phyloP scores from a whole-genome alignment of 2,797 vertebrate species.

The Australoheros facetus region DNA sequence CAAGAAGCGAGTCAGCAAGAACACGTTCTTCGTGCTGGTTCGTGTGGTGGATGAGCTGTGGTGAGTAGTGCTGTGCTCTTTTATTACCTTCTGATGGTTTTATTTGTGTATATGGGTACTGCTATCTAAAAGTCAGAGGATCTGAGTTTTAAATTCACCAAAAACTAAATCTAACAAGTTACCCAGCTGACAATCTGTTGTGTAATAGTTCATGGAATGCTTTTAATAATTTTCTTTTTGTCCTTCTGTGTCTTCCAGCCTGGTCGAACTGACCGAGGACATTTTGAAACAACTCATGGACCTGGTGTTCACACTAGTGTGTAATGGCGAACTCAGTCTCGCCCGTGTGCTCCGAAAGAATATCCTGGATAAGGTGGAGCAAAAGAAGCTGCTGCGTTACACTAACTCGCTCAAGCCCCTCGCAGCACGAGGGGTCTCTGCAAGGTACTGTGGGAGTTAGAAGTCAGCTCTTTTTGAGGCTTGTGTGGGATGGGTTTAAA shows the following conservation, averaged over 20 bases:
- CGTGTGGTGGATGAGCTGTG: conserved; percentile 97
- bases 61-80: conserved; percentile 80
- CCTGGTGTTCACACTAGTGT: conserved; percentile 93
- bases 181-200: not conserved
- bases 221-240: not conserved
- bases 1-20: conserved; percentile 98
- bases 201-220: not conserved
- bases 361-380: conserved; percentile 96
- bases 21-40: conserved; percentile 98
- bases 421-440: conserved; percentile 92
- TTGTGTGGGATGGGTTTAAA: no score
- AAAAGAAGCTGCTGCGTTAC: conserved; percentile 91
- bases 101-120: no score
- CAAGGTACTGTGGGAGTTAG: conserved; percentile 82
- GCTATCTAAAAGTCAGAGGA: no score
- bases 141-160: no score
- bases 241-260: conserved; percentile 68
- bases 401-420: conserved; percentile 93
- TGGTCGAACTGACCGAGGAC: conserved; percentile 96
- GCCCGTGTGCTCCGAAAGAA: conserved; percentile 96
- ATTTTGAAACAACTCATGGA: conserved; percentile 97
- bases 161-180: no score
- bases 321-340: conserved; percentile 95
- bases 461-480: not conserved
- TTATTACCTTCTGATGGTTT: no score